Conservation (phyloP, 2,113 vertebrate genomes). For the Gavialis gangeticus region DNA sequence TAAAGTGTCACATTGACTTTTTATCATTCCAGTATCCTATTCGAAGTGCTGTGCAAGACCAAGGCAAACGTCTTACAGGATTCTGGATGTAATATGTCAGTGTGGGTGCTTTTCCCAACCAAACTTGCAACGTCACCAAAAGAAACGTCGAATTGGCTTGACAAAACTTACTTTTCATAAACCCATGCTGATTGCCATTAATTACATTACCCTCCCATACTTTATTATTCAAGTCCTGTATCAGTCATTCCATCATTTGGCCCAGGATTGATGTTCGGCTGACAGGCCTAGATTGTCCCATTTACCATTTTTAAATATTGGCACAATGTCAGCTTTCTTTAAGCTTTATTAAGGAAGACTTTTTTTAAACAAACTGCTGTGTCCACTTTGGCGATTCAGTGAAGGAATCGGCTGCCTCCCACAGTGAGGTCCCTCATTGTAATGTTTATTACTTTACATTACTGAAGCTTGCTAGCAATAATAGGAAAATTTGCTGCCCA, state of each 20-base stretch:
- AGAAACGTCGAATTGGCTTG: conserved; percentile 58
- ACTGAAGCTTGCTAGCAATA: background rate
- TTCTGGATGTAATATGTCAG: conserved; percentile 20
- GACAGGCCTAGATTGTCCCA: conserved; percentile 46
- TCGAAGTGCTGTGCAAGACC: background rate
- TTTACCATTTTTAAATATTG: conserved; percentile 49
- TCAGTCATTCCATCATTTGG: conserved; percentile 62
- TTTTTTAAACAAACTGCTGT: background rate
- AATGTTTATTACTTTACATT: background rate
- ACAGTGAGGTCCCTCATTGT: background rate
- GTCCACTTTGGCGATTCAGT: background rate
- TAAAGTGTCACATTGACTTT: conserved; percentile 22
- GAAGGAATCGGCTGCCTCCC: background rate
- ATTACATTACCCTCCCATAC: conserved; percentile 63
- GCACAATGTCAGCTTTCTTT: conserved; percentile 5
- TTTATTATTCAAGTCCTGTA: conserved; percentile 35
- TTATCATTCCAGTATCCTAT: conserved; percentile 22
- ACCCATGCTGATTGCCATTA: conserved; percentile 67
- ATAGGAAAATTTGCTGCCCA: background rate
- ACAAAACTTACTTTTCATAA: conserved; percentile 59
- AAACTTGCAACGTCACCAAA: conserved; percentile 56
- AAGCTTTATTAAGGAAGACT: conserved; percentile 5
- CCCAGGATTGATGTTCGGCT: conserved; percentile 64
- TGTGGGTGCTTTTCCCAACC: conserved; percentile 27
- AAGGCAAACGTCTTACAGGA: background rate